A percentile compares a stretch with the other conserved stretches of the same genome.
phyloP scores from a whole-genome alignment of 2,797 vertebrate genomes.

The Sebastes cheni region DNA sequence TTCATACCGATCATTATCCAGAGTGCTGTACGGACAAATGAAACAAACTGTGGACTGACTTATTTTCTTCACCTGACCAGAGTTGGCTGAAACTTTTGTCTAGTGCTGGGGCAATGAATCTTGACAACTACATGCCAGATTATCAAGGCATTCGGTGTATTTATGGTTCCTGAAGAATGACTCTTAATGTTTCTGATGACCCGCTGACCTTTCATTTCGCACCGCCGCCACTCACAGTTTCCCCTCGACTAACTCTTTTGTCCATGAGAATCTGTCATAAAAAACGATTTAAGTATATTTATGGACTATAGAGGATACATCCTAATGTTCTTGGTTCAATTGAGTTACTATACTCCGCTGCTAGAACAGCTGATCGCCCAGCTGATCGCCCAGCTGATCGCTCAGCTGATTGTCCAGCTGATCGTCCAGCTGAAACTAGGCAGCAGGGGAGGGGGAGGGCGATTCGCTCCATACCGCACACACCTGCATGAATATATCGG shows the following conservation, averaged over 20 bases:
- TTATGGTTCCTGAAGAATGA: neutral
- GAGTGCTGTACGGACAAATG: neutral
- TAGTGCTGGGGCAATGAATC: neutral
- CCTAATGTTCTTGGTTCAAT: neutral
- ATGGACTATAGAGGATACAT: neutral
- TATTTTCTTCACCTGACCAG: neutral
- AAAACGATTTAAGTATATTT: neutral
- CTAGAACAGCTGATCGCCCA: no score
- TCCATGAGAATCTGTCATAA: neutral
- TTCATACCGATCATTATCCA: neutral
- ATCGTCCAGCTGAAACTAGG: no score
- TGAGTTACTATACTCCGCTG: no score
- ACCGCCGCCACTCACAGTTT: neutral
- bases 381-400: no score
- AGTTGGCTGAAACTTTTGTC: neutral
- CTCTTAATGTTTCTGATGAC: neutral
- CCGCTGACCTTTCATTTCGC: neutral
- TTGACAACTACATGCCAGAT: neutral
- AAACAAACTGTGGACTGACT: neutral
- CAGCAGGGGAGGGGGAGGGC: no score
- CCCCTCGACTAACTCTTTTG: neutral
- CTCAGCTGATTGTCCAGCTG: no score
- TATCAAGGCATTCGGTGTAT: neutral
- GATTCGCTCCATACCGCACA: no score
- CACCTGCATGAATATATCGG: no score